A percentile compares a stretch with the other conserved stretches of the same genome.
phyloP scores from a whole-genome alignment of 2,888 invertebrate genomes.

The Girardia tigrina region DNA sequence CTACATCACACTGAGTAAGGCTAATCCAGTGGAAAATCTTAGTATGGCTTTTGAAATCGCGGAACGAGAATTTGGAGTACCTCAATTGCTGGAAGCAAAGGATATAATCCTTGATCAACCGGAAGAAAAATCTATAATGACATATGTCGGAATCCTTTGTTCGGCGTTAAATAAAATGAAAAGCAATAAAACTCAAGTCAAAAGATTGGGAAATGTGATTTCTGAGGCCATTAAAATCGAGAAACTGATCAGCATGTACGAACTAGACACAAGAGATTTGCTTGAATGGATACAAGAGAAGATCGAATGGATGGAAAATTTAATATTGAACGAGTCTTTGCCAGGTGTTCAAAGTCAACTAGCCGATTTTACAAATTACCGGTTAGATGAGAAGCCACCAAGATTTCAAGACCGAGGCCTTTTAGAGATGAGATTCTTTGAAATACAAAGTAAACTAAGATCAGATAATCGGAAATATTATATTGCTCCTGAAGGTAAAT shows the following conservation, averaged over 20 bases:
- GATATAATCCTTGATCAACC: slow-evolving; percentile 96
- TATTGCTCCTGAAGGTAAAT: slow-evolving; percentile 81
- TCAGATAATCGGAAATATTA: slow-evolving; percentile 97
- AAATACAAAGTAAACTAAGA: slow-evolving; percentile 90
- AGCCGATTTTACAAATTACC: slow-evolving; percentile 77
- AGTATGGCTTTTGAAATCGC: slow-evolving; percentile 90
- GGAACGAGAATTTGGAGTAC: slow-evolving; percentile 55
- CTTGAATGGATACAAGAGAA: slow-evolving; percentile 83
- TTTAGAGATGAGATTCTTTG: slow-evolving; percentile 53
- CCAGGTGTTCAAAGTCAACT: slow-evolving; percentile 80
- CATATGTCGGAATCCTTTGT: slow-evolving; percentile 98
- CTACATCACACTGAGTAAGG: slow-evolving; percentile 68
- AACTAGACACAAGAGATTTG: slow-evolving; percentile 74
- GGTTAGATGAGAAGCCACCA: slow-evolving; percentile 78
- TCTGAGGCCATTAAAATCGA: slow-evolving; percentile 87
- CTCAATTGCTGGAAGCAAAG: slow-evolving; percentile 42
- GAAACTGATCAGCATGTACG: slow-evolving; percentile 72
- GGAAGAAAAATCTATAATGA: slow-evolving; percentile 98
- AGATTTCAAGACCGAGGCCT: slow-evolving; percentile 55
- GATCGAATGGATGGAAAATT: slow-evolving; percentile 72
- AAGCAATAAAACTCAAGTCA: slow-evolving; percentile 89
- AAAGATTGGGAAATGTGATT: slow-evolving; percentile 67
- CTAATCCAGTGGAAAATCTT: slow-evolving; percentile 80
- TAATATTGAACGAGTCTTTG: slow-evolving; percentile 79
- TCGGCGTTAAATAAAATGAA: slow-evolving; percentile 98